phyloP scores from a whole-genome alignment of 1,140 invertebrate species.

The Lepidurus arcticus region DNA sequence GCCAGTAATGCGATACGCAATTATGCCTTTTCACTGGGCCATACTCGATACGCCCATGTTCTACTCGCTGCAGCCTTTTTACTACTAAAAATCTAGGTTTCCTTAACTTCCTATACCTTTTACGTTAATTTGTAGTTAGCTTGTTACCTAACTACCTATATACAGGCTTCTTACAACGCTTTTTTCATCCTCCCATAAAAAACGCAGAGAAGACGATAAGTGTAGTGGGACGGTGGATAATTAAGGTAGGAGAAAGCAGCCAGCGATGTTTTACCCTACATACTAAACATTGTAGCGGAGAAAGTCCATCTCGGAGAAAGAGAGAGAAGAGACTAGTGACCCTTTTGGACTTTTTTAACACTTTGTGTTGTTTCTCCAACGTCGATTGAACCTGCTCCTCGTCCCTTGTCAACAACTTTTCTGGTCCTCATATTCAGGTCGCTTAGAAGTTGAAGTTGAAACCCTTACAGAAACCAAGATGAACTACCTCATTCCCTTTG shows the following conservation, averaged over 20 bases:
- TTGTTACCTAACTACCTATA: no score
- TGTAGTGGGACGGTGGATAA: background rate
- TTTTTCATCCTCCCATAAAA: background rate
- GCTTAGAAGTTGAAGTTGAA: background rate
- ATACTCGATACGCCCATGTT: background rate
- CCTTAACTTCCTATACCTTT: background rate
- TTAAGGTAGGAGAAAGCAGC: constrained; percentile 18
- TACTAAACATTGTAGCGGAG: background rate
- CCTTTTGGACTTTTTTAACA: background rate
- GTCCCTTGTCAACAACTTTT: constrained; percentile 1
- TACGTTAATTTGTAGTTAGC: background rate
- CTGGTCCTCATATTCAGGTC: background rate
- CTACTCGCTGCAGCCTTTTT: background rate
- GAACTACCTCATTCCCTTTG: background rate
- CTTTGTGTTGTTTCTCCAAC: background rate
- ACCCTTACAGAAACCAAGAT: background rate
- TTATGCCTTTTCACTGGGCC: background rate
- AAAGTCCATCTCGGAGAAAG: background rate
- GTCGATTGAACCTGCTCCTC: background rate
- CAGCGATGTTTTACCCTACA: background rate
- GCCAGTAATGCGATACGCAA: constrained; percentile 8
- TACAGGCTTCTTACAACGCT: background rate
- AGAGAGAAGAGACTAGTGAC: background rate
- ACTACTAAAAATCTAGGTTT: background rate
- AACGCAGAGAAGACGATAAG: background rate